Evolutionary conservation across 2,888 invertebrate species (phyloP).

Genomic region (Perizoma affinitatum): DNA sequence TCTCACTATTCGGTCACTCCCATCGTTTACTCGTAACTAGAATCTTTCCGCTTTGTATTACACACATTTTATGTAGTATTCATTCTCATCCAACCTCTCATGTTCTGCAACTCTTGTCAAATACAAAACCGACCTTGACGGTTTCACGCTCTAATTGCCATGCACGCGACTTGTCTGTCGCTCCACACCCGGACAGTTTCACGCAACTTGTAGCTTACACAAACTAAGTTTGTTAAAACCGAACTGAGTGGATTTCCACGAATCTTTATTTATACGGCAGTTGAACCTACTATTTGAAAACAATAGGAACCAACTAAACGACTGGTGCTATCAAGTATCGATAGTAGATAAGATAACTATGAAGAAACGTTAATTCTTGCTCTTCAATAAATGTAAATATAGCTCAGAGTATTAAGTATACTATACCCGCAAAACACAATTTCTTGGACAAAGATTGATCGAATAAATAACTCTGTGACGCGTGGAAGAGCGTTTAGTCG

Average conservation of each 20-base stretch:
- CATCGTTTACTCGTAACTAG: too few relatives aligned
- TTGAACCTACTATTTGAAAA: not conserved
- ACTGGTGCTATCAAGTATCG: too few relatives aligned
- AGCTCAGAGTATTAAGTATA: too few relatives aligned
- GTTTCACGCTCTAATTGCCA: constrained; percentile 58
- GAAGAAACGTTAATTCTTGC: too few relatives aligned
- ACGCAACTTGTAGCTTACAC: constrained; percentile 22
- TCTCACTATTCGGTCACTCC: not conserved
- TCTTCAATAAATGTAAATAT: too few relatives aligned
- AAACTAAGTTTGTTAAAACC: constrained; percentile 13
- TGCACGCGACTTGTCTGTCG: constrained; percentile 50
- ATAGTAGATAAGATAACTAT: too few relatives aligned
- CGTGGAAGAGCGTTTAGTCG: not conserved
- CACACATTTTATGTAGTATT: not conserved
- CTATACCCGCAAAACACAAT: not conserved
- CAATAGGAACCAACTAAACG: not conserved
- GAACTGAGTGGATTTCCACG: constrained; percentile 1
- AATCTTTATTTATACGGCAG: constrained; percentile 5
- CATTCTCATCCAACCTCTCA: constrained; percentile 3
- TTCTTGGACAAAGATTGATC: constrained; percentile 9
- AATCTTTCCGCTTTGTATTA: not conserved
- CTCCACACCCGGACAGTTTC: constrained; percentile 17
- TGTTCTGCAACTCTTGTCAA: constrained; percentile 15
- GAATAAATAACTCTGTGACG: too few relatives aligned
- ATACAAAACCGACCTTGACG: constrained; percentile 18